Percentiles rank a stretch among this genome's conserved stretches.
phyloP scores from a whole-genome alignment of 1,140 invertebrate species.

The Phymorhynchus buccinoides region DNA sequence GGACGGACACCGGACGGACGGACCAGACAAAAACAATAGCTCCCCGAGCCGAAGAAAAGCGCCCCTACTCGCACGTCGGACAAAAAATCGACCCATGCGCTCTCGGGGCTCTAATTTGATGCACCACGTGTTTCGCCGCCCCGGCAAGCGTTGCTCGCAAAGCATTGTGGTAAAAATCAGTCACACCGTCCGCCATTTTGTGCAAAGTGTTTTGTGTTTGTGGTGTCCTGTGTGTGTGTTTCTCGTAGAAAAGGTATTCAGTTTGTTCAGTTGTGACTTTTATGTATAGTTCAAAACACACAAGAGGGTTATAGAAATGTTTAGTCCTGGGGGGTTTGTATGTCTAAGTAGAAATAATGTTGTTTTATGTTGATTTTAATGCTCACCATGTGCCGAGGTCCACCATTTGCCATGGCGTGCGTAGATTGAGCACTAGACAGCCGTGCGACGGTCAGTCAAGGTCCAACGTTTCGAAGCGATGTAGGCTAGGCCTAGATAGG shows the following conservation, averaged over 20 bases:
- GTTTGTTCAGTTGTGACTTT: conserved; percentile 19
- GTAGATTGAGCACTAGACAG: neutral
- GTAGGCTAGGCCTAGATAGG: too few relatives aligned
- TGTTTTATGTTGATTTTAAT: too few relatives aligned
- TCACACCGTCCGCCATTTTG: conserved; percentile 64
- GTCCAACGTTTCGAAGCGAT: conserved; percentile 9
- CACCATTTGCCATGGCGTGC: neutral
- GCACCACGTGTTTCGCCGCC: conserved; percentile 30
- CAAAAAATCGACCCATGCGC: neutral
- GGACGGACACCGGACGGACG: too few relatives aligned
- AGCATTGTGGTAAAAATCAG: conserved; percentile 51
- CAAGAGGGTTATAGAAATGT: neutral
- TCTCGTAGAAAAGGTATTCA: conserved; percentile 61
- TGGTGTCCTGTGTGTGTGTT: conserved; percentile 64
- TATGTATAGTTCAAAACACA: conserved; percentile 1
- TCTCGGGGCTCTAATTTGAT: conserved; percentile 2
- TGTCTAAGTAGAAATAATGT: too few relatives aligned
- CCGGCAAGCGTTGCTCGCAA: conserved; percentile 38
- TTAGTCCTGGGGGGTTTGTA: neutral
- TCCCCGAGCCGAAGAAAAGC: too few relatives aligned
- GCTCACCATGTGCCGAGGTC: too few relatives aligned
- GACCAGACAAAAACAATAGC: neutral
- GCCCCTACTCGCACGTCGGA: neutral
- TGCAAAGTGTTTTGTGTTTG: conserved; percentile 58
- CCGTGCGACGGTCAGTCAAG: conserved; percentile 21